Percentiles rank a stretch among this genome's conserved stretches.
Evolutionary conservation across 2,797 vertebrate species (phyloP).

Genomic region (Mareca strepera): DNA sequence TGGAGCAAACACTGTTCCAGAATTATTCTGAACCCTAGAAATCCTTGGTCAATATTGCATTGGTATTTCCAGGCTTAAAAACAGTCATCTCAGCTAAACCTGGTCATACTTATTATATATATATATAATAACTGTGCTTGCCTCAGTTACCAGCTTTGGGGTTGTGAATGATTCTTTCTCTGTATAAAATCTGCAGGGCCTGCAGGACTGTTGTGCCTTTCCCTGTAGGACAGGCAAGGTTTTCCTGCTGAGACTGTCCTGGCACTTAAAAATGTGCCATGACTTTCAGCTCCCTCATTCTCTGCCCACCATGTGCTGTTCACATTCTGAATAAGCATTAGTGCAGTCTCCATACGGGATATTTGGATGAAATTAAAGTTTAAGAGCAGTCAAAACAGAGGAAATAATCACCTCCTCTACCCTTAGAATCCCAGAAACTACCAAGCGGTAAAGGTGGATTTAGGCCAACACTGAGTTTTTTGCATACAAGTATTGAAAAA

Average conservation of each 20-base stretch:
- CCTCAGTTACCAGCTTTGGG: not conserved
- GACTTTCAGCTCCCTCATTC: not conserved
- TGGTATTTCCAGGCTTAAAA: not conserved
- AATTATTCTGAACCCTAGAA: not conserved
- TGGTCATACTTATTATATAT: not conserved
- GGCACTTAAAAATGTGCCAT: not conserved
- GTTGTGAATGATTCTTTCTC: not conserved
- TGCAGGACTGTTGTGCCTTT: not conserved
- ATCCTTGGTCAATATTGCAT: not conserved
- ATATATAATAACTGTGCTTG: not conserved
- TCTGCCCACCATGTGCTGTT: rapidly evolving
- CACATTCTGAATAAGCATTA: not conserved
- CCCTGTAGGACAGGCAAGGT: not conserved
- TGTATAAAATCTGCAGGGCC: not conserved
- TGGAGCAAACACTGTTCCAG: not conserved
- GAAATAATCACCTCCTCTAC: not conserved
- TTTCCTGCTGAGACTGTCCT: not conserved
- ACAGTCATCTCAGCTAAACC: not conserved
- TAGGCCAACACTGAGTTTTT: not conserved
- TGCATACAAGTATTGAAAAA: not conserved
- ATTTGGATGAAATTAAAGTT: not conserved
- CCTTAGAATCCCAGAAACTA: not conserved
- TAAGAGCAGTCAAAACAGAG: not conserved
- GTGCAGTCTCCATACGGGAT: not conserved
- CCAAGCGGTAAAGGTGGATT: not conserved